Evolutionary conservation across 2,888 invertebrate genomes (phyloP).

Genomic region (Harpagoxenus sublaevis): DNA sequence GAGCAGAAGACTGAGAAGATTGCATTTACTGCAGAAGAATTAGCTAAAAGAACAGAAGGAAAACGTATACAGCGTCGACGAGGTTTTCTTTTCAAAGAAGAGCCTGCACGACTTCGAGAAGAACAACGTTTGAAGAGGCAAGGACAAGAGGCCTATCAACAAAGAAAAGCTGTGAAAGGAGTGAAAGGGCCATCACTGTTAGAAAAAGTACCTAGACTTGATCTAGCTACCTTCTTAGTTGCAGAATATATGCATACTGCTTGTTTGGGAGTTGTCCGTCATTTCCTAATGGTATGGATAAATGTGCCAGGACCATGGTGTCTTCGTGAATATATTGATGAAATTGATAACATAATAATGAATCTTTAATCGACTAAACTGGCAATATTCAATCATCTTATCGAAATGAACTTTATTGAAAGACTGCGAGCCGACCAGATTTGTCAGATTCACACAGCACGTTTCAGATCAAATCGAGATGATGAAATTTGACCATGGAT

Average conservation of each 20-base stretch:
- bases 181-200: neutral
- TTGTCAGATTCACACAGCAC: no score
- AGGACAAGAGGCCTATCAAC: neutral
- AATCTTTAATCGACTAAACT: no score
- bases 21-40: neutral
- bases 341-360: neutral
- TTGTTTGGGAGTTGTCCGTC: neutral
- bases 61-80: conserved; percentile 1
- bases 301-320: neutral
- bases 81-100: conserved; percentile 1
- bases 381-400: no score
- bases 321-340: neutral
- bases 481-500: no score
- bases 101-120: conserved; percentile 4
- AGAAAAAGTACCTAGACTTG: conserved; percentile 1
- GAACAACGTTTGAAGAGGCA: conserved; percentile 5
- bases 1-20: conserved; percentile 8
- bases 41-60: neutral
- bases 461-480: no score
- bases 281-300: conserved; percentile 2
- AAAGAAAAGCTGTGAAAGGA: neutral
- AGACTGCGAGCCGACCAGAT: no score
- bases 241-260: conserved; percentile 6
- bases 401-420: no score
- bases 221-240: conserved; percentile 6